Conservation (phyloP, 2,113 vertebrate species). For the Romanogobio albipinnatus region DNA sequence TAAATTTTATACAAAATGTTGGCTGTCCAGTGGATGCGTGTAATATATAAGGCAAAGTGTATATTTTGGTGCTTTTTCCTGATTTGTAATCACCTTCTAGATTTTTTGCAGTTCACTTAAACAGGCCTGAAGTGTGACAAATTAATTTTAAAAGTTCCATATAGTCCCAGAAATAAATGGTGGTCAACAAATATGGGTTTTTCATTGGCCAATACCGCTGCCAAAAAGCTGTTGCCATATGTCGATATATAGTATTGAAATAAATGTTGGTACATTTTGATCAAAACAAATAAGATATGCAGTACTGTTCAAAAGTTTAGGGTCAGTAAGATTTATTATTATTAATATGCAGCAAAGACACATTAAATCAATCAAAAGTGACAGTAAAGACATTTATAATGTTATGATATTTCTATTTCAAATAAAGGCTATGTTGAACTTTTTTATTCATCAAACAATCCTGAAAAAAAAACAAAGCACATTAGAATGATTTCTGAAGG, state of each 20-base stretch:
- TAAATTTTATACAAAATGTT: neutral
- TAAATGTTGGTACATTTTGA: neutral
- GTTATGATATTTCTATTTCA: neutral
- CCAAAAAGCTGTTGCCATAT: neutral
- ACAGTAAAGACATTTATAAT: neutral
- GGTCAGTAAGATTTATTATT: neutral
- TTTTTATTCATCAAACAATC: neutral
- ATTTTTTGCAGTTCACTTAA: neutral
- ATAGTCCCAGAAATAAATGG: neutral
- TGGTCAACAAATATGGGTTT: neutral
- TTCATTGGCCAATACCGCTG: neutral
- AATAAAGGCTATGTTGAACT: neutral
- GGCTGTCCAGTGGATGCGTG: neutral
- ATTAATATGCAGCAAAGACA: too few relatives aligned
- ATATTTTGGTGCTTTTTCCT: neutral
- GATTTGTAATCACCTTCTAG: neutral
- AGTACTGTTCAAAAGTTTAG: neutral
- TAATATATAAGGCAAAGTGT: neutral
- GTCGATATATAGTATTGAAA: neutral
- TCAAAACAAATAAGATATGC: neutral
- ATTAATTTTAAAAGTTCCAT: neutral
- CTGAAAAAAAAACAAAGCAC: too few relatives aligned
- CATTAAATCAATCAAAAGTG: neutral
- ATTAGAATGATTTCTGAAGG: too few relatives aligned
- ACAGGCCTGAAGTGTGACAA: neutral